These are phyloP conservation scores for Serinus canaria DNA, from an alignment of 2,113 vertebrate species.

Conservation along the genomic window DNA sequence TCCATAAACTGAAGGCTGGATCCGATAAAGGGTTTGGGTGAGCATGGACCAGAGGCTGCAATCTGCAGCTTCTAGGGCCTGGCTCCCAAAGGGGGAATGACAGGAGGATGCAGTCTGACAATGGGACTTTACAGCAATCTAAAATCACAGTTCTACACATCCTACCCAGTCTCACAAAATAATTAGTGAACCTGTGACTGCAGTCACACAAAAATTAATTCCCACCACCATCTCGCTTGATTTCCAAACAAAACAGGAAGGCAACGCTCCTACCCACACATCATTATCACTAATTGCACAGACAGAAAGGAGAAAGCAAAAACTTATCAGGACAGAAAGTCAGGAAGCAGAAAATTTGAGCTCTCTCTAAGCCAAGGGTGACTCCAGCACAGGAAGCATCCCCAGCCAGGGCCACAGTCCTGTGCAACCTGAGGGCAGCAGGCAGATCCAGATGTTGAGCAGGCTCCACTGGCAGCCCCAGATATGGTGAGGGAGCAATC, in stretches of 20 bases:
- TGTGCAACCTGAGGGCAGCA: neutral
- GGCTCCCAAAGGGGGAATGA: neutral
- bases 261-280: neutral
- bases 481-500: rapidly evolving
- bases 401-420: neutral
- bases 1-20: neutral
- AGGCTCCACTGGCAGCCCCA: neutral
- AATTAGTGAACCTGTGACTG: neutral
- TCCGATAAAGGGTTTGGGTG: neutral
- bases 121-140: neutral
- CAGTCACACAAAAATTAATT: neutral
- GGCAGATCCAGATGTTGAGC: neutral
- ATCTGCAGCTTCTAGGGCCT: neutral
- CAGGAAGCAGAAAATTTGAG: neutral
- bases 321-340: neutral
- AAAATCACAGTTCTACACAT: neutral
- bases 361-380: neutral
- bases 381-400: neutral
- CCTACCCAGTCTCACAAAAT: neutral
- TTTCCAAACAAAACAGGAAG: neutral
- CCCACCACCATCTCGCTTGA: neutral
- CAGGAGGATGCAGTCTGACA: neutral
- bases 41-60: neutral
- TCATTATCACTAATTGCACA: neutral
- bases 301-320: neutral